Evolutionary conservation across 2,888 invertebrate species (phyloP), one percentile per base, ranked within the genome.

Genomic region (Volucella bombylans): DNA sequence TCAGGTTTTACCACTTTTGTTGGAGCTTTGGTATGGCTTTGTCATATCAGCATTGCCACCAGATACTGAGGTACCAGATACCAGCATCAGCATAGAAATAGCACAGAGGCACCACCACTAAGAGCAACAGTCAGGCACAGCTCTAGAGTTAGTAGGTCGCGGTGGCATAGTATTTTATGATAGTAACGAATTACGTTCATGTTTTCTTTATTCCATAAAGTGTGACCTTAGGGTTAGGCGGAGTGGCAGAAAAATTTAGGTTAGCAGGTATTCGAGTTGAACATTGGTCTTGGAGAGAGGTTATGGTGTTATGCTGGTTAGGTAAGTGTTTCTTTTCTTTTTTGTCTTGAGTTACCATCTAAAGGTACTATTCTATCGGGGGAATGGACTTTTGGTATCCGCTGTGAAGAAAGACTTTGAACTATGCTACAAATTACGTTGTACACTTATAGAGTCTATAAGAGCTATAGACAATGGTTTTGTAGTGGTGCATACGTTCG

Each of bases 1-100:
- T 65, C 77, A 77, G 81, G 80, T 64, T 85, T 57, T 41, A 64
- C 76, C 54, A 68, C 80, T 81, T 72, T 59, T 55, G 57, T 59
- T 62, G 43, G 49, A 18, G 62, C 55, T 50, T 62, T 67, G 54
- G 52, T 52, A 57, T 64, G 50, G 62, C 82, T 61, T 62, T 61
- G 49, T 50, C 45, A 65, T 45, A 55, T 15, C 14, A 50, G 59
- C 49, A 49, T 8, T 31, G 6, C 31, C 31, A 31, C 0, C 31
- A 31, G 31, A 31, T 31, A 31, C 47, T 12, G 47, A n/a, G 8
- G 12, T n/a, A n/a, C 47, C 3, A n/a, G 4, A 47, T 4, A 31
- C 31, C 31, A 31, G 31, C 31, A 31, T 31, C 31, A 31, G 1
- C 31, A 31, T 31, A 31, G 31, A 31, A 31, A 31, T 31, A 31